Evolutionary conservation across 2,113 vertebrate species (phyloP).

Genomic region (Centropus unirufus): DNA sequence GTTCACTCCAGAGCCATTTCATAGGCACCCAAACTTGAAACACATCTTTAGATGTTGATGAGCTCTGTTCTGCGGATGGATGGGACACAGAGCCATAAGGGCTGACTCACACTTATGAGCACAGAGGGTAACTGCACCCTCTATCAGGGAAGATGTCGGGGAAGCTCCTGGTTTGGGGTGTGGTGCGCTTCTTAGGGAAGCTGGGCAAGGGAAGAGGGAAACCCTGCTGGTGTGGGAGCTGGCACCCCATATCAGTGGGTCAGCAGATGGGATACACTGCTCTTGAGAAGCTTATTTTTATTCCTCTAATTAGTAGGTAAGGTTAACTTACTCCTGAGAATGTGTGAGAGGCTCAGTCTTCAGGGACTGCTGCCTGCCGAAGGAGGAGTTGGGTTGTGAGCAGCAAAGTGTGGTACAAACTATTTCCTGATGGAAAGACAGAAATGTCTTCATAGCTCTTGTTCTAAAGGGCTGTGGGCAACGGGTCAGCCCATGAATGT

Average conservation of each 20-base stretch:
- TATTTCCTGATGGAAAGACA: not conserved
- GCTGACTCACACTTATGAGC: not conserved
- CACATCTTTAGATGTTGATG: accelerated
- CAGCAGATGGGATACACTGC: not conserved
- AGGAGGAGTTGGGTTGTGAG: not conserved
- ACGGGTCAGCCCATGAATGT: constrained; percentile 15
- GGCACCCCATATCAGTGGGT: not conserved
- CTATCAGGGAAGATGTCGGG: not conserved
- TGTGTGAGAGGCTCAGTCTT: not conserved
- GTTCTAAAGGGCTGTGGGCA: not conserved
- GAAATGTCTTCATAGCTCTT: not conserved
- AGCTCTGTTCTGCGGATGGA: not conserved
- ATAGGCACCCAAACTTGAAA: not conserved
- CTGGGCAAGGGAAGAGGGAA: not conserved
- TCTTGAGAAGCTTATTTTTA: not conserved
- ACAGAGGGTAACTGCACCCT: not conserved
- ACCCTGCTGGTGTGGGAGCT: not conserved
- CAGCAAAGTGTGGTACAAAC: not conserved
- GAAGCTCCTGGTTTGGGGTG: accelerated
- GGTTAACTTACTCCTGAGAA: constrained; percentile 31
- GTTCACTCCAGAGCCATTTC: not conserved
- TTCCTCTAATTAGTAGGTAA: not conserved
- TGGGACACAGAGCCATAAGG: not conserved
- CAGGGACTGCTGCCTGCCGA: not conserved
- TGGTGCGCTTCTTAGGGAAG: accelerated